A percentile compares a stretch with the other conserved stretches of the same genome.
These are phyloP conservation scores for Eudemis profundana DNA, from an alignment of 2,888 invertebrate species.

Conservation along the genomic window DNA sequence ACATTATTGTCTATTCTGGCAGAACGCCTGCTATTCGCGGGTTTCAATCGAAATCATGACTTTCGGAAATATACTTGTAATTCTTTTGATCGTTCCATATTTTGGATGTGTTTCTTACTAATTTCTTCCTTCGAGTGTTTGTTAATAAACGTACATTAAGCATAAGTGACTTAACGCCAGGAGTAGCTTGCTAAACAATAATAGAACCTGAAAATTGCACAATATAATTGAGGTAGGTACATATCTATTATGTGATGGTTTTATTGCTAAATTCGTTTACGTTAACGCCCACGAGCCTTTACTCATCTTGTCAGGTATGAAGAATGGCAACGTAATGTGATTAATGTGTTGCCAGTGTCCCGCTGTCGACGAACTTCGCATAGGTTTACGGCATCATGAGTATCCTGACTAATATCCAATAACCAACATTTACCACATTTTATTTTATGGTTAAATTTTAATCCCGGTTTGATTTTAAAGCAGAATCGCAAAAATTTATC, in stretches of 20 bases:
- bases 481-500: not conserved
- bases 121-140: not conserved
- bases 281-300: constrained; percentile 60
- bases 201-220: not conserved
- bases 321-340: constrained; percentile 63
- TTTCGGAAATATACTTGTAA: constrained; percentile 6
- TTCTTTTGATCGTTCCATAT: not conserved
- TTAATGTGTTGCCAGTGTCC: constrained; percentile 53
- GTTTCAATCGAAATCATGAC: constrained; percentile 54
- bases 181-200: not conserved
- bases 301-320: constrained; percentile 60
- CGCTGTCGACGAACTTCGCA: constrained; percentile 50
- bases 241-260: constrained; percentile 52
- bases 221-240: constrained; percentile 12
- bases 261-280: constrained; percentile 65
- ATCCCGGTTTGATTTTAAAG: not conserved
- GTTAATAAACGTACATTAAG: not conserved
- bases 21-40: constrained; percentile 65
- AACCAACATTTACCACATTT: not conserved
- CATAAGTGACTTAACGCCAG: not conserved
- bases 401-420: constrained; percentile 43
- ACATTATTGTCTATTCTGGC: constrained; percentile 70
- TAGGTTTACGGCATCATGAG: constrained; percentile 45
- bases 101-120: not conserved
- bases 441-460: too few relatives aligned